Conservation (phyloP, 2,888 invertebrate species). For the Zootermopsis nevadensis region DNA sequence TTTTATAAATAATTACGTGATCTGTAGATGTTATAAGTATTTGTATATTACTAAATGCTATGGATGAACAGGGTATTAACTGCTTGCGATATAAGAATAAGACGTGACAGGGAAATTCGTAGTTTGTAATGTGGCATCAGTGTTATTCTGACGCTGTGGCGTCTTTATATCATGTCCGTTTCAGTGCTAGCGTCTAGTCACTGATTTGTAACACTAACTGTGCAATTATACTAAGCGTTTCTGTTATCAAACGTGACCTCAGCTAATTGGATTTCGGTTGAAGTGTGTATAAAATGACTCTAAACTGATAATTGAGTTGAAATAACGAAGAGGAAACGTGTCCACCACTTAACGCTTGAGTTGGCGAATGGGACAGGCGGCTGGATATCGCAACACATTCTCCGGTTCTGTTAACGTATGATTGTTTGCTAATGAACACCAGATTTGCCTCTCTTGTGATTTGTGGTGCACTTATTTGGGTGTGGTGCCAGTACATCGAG, state of each 20-base stretch:
- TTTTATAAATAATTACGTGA: too few species aligned
- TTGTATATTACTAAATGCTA: too few species aligned
- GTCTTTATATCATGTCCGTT: not conserved
- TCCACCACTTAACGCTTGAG: conserved; percentile 3
- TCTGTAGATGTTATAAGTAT: too few species aligned
- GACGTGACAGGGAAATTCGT: too few species aligned
- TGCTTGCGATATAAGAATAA: too few species aligned
- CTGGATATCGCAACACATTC: not conserved
- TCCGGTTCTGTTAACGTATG: conserved; percentile 1
- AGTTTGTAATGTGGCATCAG: not conserved
- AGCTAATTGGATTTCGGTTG: conserved; percentile 19
- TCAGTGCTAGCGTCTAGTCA: not conserved
- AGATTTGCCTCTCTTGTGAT: not conserved
- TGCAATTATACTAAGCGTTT: not conserved
- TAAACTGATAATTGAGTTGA: not conserved
- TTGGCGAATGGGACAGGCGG: not conserved
- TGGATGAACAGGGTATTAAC: too few species aligned
- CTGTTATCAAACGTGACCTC: not conserved
- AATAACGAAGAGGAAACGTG: not conserved
- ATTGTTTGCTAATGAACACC: not conserved
- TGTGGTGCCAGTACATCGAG: not conserved
- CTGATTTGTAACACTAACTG: not conserved
- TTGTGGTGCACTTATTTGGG: not conserved
- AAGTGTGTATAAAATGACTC: conserved; percentile 19
- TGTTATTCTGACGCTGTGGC: not conserved